Conservation (phyloP, 92 coral and sea anemone species). For the Parazoanthus swiftii region DNA sequence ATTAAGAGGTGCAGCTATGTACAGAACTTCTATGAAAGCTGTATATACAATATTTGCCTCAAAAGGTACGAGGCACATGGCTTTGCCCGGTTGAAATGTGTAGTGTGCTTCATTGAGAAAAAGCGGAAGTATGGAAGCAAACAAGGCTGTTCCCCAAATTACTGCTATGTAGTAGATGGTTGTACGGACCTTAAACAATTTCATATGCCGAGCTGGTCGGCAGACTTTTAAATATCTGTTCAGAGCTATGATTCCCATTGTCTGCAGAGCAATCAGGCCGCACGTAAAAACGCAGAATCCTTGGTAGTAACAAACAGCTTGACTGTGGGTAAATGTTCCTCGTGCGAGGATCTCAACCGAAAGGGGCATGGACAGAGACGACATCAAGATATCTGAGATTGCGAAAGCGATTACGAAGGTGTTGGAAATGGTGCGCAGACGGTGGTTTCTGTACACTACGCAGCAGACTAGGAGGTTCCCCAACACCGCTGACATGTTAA, state of each 20-base stretch:
- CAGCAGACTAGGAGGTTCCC: conserved; percentile 69
- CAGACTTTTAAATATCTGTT: conserved; percentile 67
- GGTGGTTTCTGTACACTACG: conserved; percentile 61
- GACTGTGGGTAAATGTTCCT: conserved; percentile 57
- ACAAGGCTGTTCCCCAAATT: conserved; percentile 52
- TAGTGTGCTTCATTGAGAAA: conserved; percentile 47
- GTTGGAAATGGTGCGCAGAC: conserved; percentile 64
- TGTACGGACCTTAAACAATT: conserved; percentile 47
- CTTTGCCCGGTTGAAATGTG: conserved; percentile 71
- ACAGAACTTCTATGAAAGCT: conserved; percentile 51
- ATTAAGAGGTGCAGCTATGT: conserved; percentile 45
- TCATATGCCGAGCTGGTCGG: conserved; percentile 47
- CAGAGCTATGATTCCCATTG: conserved; percentile 69
- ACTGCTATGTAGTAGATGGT: conserved; percentile 34
- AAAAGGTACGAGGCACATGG: conserved; percentile 74
- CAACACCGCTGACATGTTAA: conserved; percentile 47
- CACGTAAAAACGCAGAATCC: conserved; percentile 68
- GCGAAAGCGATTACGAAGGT: conserved; percentile 68
- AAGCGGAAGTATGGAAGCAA: conserved; percentile 66
- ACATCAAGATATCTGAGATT: conserved; percentile 68
- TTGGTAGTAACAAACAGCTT: conserved; percentile 53
- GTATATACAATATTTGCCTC: conserved; percentile 62
- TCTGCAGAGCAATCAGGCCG: conserved; percentile 57
- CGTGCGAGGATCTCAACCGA: conserved; percentile 50
- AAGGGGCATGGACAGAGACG: conserved; percentile 67